Base-by-base conservation (phyloP, 92 coral and sea anemone genomes). In the Anthopleura xanthogrammica region DNA sequence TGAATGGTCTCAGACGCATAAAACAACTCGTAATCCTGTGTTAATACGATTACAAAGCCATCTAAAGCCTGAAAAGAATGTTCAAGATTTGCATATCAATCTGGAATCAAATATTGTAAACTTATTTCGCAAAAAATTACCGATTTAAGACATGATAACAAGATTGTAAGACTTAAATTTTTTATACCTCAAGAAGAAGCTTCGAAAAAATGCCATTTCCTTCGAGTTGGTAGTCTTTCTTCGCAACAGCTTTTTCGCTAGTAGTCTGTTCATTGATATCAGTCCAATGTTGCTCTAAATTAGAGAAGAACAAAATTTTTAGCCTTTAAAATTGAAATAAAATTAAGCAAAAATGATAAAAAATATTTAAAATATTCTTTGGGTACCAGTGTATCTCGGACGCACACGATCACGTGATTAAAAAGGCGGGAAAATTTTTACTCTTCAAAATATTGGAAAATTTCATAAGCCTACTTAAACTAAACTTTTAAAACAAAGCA, bases 1-100 rank as follows among this genome's bases (percentile, higher is more conserved):
- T 92, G 98, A 14, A 97, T 94, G 12, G 99, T 97, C 78, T 97
- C 99, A 41, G 99, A 97, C 29, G 99, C 99, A 85, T 94, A 97
- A 60, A 94, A 97, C 42, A 97, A 83, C 77, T 97, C 99, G 58
- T 85, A 91, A 62, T 97, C 98, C 89, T 95, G 97, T 10, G 99
- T 97, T 10, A 97, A 88, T 41, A 97, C 99, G 82, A 97, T 92
- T 19, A 97, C 91, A 90, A 97, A 97, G 13, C 99, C 99, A 91
- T 97, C 99, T 23, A 97, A 88, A 56, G 99, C 99, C 99, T 97
- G 81, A 14, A 80, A 88, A 16, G 7, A n/a, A 81, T 16, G 12
- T n/a, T 16, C n/a, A 43, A 77, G 40, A 77, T 77, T 14, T 3
- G 52, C 52, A 46, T 54, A 41, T 52, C 66, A 48, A 52, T 54